Evolutionary conservation across 2,113 vertebrate genomes (phyloP).

Genomic region (Cricetomys ansorgei): DNA sequence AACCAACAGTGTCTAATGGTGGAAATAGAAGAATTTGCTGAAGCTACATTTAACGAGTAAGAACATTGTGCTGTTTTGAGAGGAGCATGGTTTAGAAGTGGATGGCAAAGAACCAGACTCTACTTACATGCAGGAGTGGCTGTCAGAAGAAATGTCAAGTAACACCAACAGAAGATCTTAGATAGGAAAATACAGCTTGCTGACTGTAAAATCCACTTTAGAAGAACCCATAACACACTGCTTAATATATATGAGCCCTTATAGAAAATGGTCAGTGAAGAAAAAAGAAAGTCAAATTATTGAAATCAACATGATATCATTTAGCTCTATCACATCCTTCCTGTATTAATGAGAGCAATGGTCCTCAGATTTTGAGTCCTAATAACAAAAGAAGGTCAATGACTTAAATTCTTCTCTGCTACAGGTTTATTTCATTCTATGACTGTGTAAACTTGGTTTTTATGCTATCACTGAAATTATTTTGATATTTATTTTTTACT

Average conservation of each 20-base stretch:
- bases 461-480: neutral
- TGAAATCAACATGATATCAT: fast-evolving
- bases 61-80: neutral
- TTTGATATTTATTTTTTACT: neutral
- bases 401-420: neutral
- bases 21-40: neutral
- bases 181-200: neutral
- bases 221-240: fast-evolving
- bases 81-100: neutral
- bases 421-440: neutral
- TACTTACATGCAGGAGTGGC: neutral
- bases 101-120: neutral
- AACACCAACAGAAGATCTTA: neutral
- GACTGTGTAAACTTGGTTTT: neutral
- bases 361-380: fast-evolving
- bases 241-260: fast-evolving
- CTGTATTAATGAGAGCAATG: fast-evolving
- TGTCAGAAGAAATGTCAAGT: neutral
- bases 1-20: fast-evolving
- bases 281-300: neutral
- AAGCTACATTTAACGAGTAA: fast-evolving
- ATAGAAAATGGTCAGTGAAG: fast-evolving
- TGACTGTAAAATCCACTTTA: fast-evolving
- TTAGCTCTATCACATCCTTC: neutral
- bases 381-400: neutral